Percentiles rank a stretch among this genome's conserved stretches.
Conservation (phyloP, 1,140 invertebrate genomes). For the Sarcophaga bullata region DNA sequence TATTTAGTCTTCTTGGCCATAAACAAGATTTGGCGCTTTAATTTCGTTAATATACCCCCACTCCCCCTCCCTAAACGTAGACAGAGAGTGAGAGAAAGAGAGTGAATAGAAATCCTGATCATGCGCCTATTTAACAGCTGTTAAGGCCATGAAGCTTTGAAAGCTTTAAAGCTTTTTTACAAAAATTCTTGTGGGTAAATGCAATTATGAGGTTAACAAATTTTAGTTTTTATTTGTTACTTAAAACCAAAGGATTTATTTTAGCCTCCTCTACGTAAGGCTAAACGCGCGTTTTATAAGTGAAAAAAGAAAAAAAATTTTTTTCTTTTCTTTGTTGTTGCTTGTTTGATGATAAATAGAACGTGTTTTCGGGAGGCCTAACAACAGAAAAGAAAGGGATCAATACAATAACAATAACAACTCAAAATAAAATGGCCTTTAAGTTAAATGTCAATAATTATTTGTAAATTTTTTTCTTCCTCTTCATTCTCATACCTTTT, state of each 20-base stretch:
- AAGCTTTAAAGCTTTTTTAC: slow-evolving; percentile 1
- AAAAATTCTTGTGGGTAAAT: neutral
- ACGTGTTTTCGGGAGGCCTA: neutral
- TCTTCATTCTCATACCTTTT: no score
- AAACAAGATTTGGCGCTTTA: neutral
- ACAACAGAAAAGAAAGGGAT: neutral
- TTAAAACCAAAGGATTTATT: slow-evolving; percentile 9
- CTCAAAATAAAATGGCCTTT: neutral
- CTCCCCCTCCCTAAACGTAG: neutral
- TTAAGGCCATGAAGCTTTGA: neutral
- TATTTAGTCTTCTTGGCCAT: no score
- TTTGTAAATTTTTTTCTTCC: neutral
- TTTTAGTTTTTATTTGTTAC: neutral
- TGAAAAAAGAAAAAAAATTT: neutral
- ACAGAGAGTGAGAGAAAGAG: neutral
- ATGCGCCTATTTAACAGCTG: neutral
- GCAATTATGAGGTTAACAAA: neutral
- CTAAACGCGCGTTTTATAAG: neutral
- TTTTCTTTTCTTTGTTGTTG: neutral
- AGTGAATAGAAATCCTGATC: neutral
- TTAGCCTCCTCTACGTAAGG: neutral
- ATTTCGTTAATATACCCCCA: neutral
- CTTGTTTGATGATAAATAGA: neutral
- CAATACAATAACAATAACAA: neutral
- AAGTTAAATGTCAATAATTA: slow-evolving; percentile 12